Evolutionary conservation across 2,797 vertebrate species (phyloP), one percentile per base, ranked within the genome.

Genomic region (Clarias fuscus): DNA sequence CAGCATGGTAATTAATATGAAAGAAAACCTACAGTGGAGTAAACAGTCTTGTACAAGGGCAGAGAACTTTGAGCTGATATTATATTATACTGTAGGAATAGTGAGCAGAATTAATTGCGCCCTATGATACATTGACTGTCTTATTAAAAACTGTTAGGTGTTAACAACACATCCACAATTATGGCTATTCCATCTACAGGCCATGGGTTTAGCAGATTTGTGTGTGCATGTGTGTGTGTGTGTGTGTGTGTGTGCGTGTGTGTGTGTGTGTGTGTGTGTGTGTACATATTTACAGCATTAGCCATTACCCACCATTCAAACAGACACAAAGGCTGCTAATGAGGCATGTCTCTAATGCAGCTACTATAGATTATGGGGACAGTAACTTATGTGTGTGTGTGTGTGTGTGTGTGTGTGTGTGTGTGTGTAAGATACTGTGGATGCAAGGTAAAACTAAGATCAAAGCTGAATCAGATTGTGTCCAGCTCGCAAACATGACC

Each of bases 291-390:
- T 24, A 14, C 10, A 27, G 43, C 43, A 53, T 75, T 20, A 62
- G 1, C 20, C 59, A 24, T 85, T 83, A 86, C 68, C 72, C 80
- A 37, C 20, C 53, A 81, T 87, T 86, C 85, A 86, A 58, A 83
- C 22, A 80, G 59, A 81, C 75, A 83, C 81, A 80, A 86, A 83
- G n/a, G 30, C 24, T 56, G 48, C 65, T 89, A 85, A 89, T 84
- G 84, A 79, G 30, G 11, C 68, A 33, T 22, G 8, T 43, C 83
- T 56, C 83, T 65, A 61, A 76, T 76, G 71, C 17, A 53, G n/a
- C 83, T 62, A 75, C n/a, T 30, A 33, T 37, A 58, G 13, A 77
- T 58, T 77, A 7, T 43, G 33, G 40, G 30, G 6, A 40, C 14
- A 61, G 17, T 61, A 40, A 62, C 33, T 30, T 30, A 30, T 22